Base-by-base conservation (phyloP, 2,888 invertebrate genomes). In the Drosophila pseudotakahashii region DNA sequence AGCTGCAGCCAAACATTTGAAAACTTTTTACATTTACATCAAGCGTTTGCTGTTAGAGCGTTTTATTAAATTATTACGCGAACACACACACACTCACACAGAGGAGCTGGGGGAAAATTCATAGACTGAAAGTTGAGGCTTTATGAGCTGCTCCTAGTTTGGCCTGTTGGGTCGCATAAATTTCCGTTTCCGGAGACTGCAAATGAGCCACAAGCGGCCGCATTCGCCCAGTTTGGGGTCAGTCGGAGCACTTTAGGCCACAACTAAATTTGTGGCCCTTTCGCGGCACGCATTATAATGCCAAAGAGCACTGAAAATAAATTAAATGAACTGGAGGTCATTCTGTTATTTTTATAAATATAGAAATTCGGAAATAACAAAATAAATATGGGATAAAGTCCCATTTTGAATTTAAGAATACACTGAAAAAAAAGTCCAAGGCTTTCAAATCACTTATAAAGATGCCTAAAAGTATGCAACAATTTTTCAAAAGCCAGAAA, bases 21-120 rank as follows among this genome's bases (percentile, higher is more conserved):
- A 85, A 85, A 85, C 72, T 85, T 85, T 85, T 87, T 81, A 75
- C 88, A 87, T 85, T 77, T 85, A 85, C 88, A 85, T 85, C 77
- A 85, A 87, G 77, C 76, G 83, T 71, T 79, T 72, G 77, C 81
- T 86, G 83, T 81, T 79, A 73, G 81, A 83, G 79, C 85, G 71
- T 82, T 87, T 85, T 85, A 85, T 85, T 85, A 85, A 85, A 85
- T 85, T 85, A 85, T 85, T 75, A 81, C 80, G 62, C 57, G 48
- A 51, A 44, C 44, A 52, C 45, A 58, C 59, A 39, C 44, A 36
- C 44, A 36, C 41, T 26, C 58, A 23, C 34, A 39, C 36, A 19
- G 13, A 14, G 32, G 13, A 19, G 14, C 32, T 16, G 34, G 16
- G 16, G 41, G 16, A 42, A 54, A 66, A 66, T 53, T 66, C 64